phyloP scores from a whole-genome alignment of 2,113 vertebrate species.

The Myotis brandtii region DNA sequence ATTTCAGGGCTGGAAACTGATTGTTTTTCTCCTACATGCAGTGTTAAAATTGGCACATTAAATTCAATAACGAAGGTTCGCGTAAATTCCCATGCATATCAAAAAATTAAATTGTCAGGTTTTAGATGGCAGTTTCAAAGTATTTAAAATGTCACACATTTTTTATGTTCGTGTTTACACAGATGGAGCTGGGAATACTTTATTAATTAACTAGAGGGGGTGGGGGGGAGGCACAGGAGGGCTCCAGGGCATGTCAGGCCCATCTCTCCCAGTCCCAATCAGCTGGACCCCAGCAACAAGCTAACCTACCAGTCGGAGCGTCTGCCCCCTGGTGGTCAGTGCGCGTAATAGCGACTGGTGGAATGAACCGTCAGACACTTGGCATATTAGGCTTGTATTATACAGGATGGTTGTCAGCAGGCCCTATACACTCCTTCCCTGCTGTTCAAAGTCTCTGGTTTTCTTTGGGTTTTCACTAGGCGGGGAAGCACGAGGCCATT shows the following conservation, averaged over 20 bases:
- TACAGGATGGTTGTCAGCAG: not conserved
- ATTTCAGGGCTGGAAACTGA: not conserved
- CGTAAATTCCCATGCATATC: not conserved
- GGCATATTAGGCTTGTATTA: too few species aligned
- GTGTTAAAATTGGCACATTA: not conserved
- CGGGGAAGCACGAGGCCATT: constrained; percentile 99
- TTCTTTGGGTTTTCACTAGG: constrained; percentile 85
- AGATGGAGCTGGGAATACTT: not conserved
- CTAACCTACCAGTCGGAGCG: too few species aligned
- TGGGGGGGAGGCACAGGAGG: too few species aligned
- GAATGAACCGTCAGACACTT: too few species aligned
- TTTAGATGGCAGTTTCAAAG: constrained; percentile 35
- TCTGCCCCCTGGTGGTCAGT: too few species aligned
- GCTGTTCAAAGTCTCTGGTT: constrained; percentile 42
- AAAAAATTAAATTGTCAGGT: constrained; percentile 13
- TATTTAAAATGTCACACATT: constrained; percentile 30
- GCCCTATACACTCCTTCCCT: not conserved
- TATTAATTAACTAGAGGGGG: not conserved
- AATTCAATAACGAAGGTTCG: not conserved
- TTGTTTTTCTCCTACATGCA: constrained; percentile 15
- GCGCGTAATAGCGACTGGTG: too few species aligned
- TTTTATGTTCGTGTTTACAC: not conserved
- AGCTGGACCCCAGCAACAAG: too few species aligned
- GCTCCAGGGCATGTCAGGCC: too few species aligned
- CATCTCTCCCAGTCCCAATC: too few species aligned